These are phyloP conservation scores for Schizotus pectinicornis DNA, from an alignment of 2,888 invertebrate genomes.

Conservation along the genomic window DNA sequence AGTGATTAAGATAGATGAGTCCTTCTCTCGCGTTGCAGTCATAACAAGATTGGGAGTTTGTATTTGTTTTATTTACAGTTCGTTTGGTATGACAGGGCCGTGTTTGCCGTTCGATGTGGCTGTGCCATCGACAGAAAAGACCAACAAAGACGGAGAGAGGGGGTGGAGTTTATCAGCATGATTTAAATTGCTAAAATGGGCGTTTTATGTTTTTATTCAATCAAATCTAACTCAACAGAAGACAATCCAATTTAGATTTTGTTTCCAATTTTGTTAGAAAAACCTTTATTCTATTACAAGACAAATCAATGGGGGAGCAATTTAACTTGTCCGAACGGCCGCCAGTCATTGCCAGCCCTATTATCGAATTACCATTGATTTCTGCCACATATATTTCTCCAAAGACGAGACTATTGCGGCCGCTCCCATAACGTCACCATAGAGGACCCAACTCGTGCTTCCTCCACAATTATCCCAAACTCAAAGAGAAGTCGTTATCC, in stretches of 20 bases:
- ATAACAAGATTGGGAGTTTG: conserved; percentile 40
- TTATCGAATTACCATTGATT: conserved; percentile 56
- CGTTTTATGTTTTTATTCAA: conserved; percentile 58
- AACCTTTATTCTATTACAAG: conserved; percentile 47
- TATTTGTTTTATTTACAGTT: conserved; percentile 45
- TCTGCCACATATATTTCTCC: conserved; percentile 48
- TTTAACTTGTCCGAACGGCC: conserved; percentile 47
- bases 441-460: not conserved
- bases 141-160: conserved; percentile 32
- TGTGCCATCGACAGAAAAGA: conserved; percentile 27
- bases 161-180: conserved; percentile 52
- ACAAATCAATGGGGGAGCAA: conserved; percentile 46
- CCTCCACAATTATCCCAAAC: not conserved
- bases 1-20: conserved; percentile 35
- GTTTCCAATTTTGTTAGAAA: conserved; percentile 49
- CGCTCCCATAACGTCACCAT: conserved; percentile 1
- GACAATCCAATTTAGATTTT: conserved; percentile 51
- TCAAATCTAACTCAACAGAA: conserved; percentile 51
- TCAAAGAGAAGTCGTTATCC: too few relatives aligned
- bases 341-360: conserved; percentile 47
- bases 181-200: conserved; percentile 60
- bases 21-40: conserved; percentile 29
- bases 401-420: conserved; percentile 5
- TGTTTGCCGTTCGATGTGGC: conserved; percentile 29
- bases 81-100: conserved; percentile 37